Base-by-base conservation (phyloP, 1,140 invertebrate genomes). In the Drosophila burlai region DNA sequence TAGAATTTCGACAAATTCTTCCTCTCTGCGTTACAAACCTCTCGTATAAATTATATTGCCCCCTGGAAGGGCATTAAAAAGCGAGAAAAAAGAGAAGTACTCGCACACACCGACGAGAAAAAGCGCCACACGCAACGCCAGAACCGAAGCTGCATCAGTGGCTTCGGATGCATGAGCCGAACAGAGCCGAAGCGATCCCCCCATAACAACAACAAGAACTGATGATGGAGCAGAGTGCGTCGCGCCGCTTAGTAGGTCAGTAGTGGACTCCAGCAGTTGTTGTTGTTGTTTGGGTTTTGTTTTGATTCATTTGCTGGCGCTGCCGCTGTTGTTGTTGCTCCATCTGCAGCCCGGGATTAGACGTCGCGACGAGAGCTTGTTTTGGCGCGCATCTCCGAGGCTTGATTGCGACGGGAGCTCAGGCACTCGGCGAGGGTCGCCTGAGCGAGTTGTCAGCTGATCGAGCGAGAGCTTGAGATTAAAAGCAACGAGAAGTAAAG, bases 231-330 rank as follows among this genome's bases (percentile, higher is more conserved):
- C 63, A 50, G 60, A 67, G 73, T 69, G 84, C 64, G 69, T 73
- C 69, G 69, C 67, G 80, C 43, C 75, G 72, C 71, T 91, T 92
- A 92, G 90, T 92, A 91, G 90, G 90, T 92, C 90, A 92, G 90
- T 92, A 87, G 90, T 92, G 90, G 90, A 81, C 80, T 78, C 79
- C 55, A 69, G 52, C 50, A 65, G 80, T 71, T 80, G 68, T 85
- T 90, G 86, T 67, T 72, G 86, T 67, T 72, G 72, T 71, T 76
- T 49, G 55, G 69, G 50, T 73, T 80, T 80, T 80, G 71, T 81
- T 81, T 81, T 80, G 77, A 80, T 75, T 81, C 78, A 81, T 81
- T 65, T 90, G 77, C 55, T 68, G 63, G 50, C 50, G 72, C 54
- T 77, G 72, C 21, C 62, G 62, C 26, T 46, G 65, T 29, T 77